Evolutionary conservation across 2,797 vertebrate species (phyloP), one percentile per base, ranked within the genome.

Genomic region (Dallia pectoralis): DNA sequence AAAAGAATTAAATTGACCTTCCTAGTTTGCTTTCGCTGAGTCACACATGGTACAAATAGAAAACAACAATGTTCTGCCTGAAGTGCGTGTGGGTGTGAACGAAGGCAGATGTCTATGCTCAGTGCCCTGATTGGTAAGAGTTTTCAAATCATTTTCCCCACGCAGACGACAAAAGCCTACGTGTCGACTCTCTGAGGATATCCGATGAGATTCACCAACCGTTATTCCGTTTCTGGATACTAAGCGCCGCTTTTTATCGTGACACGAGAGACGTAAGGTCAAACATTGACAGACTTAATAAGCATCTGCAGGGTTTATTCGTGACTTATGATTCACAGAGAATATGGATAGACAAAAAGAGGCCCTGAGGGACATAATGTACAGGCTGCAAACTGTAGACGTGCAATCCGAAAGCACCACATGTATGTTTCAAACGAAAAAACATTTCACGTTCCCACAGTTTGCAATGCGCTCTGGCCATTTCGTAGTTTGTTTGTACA

Each of bases 151-250:
- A 40, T 40, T 67, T 53, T 16, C 29, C 30, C 25, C 48, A 6
- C 49, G 16, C 19, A 18, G 48, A 48, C n/a, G 49, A 65, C 40
- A 64, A 6, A 48, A 7, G 33, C 19, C 32, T n/a, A 11, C 15
- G 44, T 22, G 33, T 40, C 16, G 19, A 44, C 32, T 1, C 4
- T 25, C 65, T 40, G 47, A 36, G 36, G 4, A n/a, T 51, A 74
- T 25, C 61, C 8, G 27, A 18, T 32, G 44, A 33, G 63, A 71
- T 32, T 33, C 32, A 27, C 67, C 71, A 70, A 56, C 67, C 74
- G 72, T 72, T 71, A 74, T 71, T 77, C 68, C 25, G 68, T 32
- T 71, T 71, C 47, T 74, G 59, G 74, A 67, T 29, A 76, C 51
- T 76, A 71, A 73, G 51, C 62, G 70, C 65, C 27, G 25, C 69